Evolutionary conservation across 1,140 invertebrate genomes (phyloP).

Genomic region (Stenopsyche tienmushanensis): DNA sequence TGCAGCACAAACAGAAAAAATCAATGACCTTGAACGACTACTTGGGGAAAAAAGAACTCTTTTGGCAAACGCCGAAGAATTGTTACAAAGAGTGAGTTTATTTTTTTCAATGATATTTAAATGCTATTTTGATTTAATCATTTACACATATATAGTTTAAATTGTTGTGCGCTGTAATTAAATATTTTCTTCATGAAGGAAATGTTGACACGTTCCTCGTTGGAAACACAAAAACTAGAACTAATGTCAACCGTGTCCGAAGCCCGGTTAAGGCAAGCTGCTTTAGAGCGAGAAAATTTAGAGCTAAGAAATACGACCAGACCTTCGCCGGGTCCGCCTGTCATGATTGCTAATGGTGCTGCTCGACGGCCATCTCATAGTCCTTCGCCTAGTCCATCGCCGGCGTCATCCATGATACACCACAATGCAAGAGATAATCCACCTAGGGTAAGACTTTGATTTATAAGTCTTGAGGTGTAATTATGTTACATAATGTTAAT

Average conservation of each 20-base stretch:
- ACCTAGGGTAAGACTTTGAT: constrained; percentile 46
- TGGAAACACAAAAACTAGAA: constrained; percentile 93
- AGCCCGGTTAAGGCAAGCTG: constrained; percentile 79
- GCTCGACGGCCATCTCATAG: constrained; percentile 34
- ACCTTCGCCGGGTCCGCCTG: constrained; percentile 39
- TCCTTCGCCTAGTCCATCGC: constrained; percentile 44
- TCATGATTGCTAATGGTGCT: constrained; percentile 13
- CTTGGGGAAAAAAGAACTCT: constrained; percentile 77
- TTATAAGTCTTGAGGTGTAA: neutral
- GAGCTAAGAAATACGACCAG: constrained; percentile 61
- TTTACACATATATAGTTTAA: too few relatives aligned
- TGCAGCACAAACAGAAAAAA: constrained; percentile 89
- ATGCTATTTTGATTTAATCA: neutral
- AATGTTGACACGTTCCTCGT: constrained; percentile 78
- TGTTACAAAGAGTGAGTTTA: constrained; percentile 71
- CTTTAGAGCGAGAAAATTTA: constrained; percentile 80
- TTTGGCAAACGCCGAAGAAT: constrained; percentile 78
- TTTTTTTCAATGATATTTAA: neutral
- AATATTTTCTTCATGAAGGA: too few relatives aligned
- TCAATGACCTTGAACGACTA: constrained; percentile 81
- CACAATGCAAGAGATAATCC: constrained; percentile 31
- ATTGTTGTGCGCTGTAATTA: too few relatives aligned
- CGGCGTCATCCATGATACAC: constrained; percentile 41
- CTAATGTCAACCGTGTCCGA: constrained; percentile 87
- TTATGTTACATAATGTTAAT: too few relatives aligned